phyloP scores from a whole-genome alignment of 1,140 invertebrate genomes.

The Neotoxoptera formosana region DNA sequence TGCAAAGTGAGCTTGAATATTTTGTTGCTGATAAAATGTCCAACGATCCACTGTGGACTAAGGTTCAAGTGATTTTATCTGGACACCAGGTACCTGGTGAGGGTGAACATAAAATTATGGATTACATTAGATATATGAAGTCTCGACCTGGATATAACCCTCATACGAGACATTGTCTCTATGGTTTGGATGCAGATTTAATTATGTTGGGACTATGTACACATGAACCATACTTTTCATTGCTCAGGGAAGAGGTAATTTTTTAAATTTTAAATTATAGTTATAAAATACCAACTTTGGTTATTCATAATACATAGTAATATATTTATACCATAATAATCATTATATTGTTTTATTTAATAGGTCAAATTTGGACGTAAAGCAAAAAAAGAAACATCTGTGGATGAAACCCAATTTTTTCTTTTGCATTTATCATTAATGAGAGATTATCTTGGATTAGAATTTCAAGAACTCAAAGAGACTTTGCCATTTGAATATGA shows the following conservation, averaged over 20 bases:
- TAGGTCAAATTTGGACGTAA: slow-evolving; percentile 76
- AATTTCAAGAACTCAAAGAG: slow-evolving; percentile 82
- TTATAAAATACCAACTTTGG: background rate
- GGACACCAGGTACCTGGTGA: slow-evolving; percentile 93
- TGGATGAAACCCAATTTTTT: slow-evolving; percentile 92
- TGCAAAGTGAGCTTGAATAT: slow-evolving; percentile 86
- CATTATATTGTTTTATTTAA: slow-evolving; percentile 40
- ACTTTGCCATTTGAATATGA: slow-evolving; percentile 77
- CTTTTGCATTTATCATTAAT: slow-evolving; percentile 90
- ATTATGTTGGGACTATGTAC: slow-evolving; percentile 93
- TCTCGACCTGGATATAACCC: slow-evolving; percentile 83
- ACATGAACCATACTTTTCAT: slow-evolving; percentile 93
- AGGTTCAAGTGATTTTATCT: slow-evolving; percentile 79
- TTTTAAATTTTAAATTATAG: background rate
- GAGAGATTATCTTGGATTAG: slow-evolving; percentile 91
- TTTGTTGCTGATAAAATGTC: slow-evolving; percentile 90
- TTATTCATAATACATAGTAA: background rate
- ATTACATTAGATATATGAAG: slow-evolving; percentile 90
- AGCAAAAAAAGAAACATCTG: slow-evolving; percentile 66
- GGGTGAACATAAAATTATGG: slow-evolving; percentile 99
- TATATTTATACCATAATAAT: background rate
- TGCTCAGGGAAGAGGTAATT: slow-evolving; percentile 88
- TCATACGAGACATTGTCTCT: slow-evolving; percentile 92
- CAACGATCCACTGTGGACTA: slow-evolving; percentile 83
- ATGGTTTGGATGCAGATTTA: slow-evolving; percentile 95